Evolutionary conservation across 2,113 vertebrate species (phyloP), one percentile per base, ranked within the genome.

Genomic region (Otis tarda): DNA sequence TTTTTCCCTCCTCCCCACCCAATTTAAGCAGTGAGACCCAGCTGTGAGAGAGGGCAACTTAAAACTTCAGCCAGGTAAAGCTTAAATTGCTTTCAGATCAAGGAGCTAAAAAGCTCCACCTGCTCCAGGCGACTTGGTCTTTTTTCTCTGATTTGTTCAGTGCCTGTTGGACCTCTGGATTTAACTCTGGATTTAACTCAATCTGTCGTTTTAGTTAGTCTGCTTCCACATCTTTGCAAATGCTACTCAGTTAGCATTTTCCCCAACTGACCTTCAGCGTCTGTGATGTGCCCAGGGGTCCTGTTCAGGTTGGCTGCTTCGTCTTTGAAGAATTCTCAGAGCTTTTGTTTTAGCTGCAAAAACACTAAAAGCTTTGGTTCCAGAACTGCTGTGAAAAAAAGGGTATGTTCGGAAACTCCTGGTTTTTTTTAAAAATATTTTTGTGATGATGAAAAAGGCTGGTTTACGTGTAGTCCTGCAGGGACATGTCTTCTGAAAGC

Each of bases 251-350:
- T 5, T 59, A 31, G 23, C 6, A 1, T 27, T 35, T 73, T 59
- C 12, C 63, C 47, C 57, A 50, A 22, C 53, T 49, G 53, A 49
- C 57, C 85, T 43, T 23, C 16, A 20, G 16, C 52, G 79, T 11
- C 80, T 57, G 1, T 3, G 1, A 1, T 0, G 2, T 39, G 52
- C 57, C 85, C 1, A 1, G 10, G 37, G 53, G n/a, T 12, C 60
- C 7, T 1, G 2, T 10, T 10, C 25, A 8, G 31, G 55, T 9
- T 2, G 0, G 22, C 28, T 8, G 0, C 4, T 53, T 39, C 35
- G 24, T 43, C 83, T 73, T 55, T 57, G 45, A 71, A 47, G 49
- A 39, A 24, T 35, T 82, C 37, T 81, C 47, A 24, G 17, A 59
- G 45, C 45, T 78, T 41, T 8, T n/a, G 17, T 27, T 59, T 24